These are phyloP conservation scores for Patella caerulea DNA, from an alignment of 2,888 invertebrate genomes.

Conservation along the genomic window DNA sequence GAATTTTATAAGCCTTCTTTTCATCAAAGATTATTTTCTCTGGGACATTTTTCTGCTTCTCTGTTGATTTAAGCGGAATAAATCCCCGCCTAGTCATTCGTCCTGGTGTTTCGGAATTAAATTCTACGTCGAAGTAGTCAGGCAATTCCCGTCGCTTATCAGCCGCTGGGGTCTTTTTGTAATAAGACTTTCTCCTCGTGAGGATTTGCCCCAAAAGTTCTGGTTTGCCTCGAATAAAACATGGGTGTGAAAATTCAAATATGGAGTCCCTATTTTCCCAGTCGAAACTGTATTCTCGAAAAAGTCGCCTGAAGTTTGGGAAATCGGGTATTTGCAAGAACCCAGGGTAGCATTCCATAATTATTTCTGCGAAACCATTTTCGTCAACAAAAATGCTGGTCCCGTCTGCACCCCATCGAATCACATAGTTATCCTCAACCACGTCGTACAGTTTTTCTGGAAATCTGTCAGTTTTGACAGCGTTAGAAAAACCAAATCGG, in stretches of 20 bases:
- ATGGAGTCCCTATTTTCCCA: slow-evolving; percentile 46
- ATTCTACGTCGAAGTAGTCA: slow-evolving; percentile 19
- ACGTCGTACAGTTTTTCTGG: slow-evolving; percentile 61
- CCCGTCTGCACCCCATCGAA: slow-evolving; percentile 57
- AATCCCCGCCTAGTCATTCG: background rate
- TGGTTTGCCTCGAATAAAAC: slow-evolving; percentile 45
- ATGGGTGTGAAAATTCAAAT: slow-evolving; percentile 60
- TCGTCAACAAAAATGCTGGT: slow-evolving; percentile 49
- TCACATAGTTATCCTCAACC: slow-evolving; percentile 53
- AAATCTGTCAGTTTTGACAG: slow-evolving; percentile 36
- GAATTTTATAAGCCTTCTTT: slow-evolving; percentile 2
- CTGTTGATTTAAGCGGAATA: background rate
- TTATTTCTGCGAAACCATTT: slow-evolving; percentile 52
- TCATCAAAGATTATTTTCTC: background rate
- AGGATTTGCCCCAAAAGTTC: slow-evolving; percentile 42
- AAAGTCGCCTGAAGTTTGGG: slow-evolving; percentile 63
- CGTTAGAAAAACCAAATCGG: slow-evolving; percentile 1
- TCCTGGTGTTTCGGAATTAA: background rate
- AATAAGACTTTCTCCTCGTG: slow-evolving; percentile 35
- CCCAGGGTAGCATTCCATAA: slow-evolving; percentile 63
- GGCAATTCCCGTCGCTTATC: background rate
- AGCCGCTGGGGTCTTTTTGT: slow-evolving; percentile 32
- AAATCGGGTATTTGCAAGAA: slow-evolving; percentile 65
- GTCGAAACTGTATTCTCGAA: slow-evolving; percentile 66
- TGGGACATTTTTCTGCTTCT: background rate